Base-by-base conservation (phyloP, 2,113 vertebrate genomes). In the Australoheros scitulus region DNA sequence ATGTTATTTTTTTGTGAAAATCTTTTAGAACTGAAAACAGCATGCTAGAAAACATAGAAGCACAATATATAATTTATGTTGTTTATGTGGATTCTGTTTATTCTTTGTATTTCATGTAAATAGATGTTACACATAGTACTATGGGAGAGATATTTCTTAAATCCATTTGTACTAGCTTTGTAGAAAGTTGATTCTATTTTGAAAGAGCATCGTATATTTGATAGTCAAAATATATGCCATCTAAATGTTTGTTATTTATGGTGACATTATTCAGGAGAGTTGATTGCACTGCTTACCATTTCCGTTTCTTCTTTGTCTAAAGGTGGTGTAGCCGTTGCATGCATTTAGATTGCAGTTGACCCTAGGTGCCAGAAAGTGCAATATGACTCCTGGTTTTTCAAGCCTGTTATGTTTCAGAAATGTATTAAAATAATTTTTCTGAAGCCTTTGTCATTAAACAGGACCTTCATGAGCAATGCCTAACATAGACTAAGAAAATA, bases 151-250 rank as follows among this genome's bases (percentile, higher is more conserved):
- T 82, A 79, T 91, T 92, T 92, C 92, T 91, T 81, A 91, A 90
- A 88, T 91, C 91, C 92, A 93, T 94, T 94, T 94, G 93, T 95
- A 94, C 89, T 91, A 84, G 92, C 91, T 94, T 94, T 94, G 90
- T 95, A 94, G 93, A 95, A 94, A 92, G 89, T 93, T 61, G 41
- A 92, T 90, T 94, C 92, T 95, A 92, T 94, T 94, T 95, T 93
- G 90, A 92, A 77, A 94, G 90, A 95, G 86, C 80, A 63, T 89
- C 61, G 85, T 95, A 94, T 94, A 94, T 95, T 95, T 95, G 92
- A 93, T 94, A 94, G 90, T 81, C 81, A 87, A 84, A 90, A 82
- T 6, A 82, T 83, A 84, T 80, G 50, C 64, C 61, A 90, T 90
- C 68, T 86, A 89, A 85, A 92, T 89, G 91, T 94, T 87, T 88